phyloP scores from a whole-genome alignment of 35 echinoderm and acorn worm species.

The Ophiothrix spiculata region DNA sequence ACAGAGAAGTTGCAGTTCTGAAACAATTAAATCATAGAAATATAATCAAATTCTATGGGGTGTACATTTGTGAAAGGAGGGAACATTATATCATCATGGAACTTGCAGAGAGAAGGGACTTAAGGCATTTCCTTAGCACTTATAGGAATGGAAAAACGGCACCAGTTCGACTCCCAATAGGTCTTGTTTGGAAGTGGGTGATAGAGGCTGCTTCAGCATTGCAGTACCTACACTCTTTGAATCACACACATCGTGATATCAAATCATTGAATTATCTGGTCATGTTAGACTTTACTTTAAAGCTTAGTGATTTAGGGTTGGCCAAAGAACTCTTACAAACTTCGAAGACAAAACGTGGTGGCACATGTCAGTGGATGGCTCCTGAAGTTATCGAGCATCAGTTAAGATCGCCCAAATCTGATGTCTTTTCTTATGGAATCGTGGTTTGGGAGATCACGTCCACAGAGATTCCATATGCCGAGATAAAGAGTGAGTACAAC shows the following conservation, averaged over 20 bases:
- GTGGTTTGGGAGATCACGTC: background rate
- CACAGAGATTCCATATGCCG: background rate
- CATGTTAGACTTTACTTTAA: background rate
- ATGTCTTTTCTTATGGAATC: conserved; percentile 4
- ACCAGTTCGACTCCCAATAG: background rate
- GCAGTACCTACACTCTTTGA: background rate
- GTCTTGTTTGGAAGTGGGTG: background rate
- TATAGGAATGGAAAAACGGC: background rate
- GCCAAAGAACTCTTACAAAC: background rate
- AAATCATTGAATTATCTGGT: background rate
- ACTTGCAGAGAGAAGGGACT: conserved; percentile 3
- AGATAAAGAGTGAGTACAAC: background rate
- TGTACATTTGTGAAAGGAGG: background rate
- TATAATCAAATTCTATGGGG: conserved; percentile 4
- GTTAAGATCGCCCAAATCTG: background rate
- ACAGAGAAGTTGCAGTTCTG: background rate
- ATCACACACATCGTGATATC: background rate
- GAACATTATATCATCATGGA: background rate
- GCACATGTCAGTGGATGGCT: background rate
- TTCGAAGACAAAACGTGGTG: background rate
- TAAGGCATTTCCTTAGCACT: background rate
- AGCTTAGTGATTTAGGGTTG: background rate
- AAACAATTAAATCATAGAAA: background rate
- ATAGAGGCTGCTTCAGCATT: background rate
- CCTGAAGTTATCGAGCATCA: background rate